Base-by-base conservation (phyloP, 2,888 invertebrate species). In the Vesta saturnalis region DNA sequence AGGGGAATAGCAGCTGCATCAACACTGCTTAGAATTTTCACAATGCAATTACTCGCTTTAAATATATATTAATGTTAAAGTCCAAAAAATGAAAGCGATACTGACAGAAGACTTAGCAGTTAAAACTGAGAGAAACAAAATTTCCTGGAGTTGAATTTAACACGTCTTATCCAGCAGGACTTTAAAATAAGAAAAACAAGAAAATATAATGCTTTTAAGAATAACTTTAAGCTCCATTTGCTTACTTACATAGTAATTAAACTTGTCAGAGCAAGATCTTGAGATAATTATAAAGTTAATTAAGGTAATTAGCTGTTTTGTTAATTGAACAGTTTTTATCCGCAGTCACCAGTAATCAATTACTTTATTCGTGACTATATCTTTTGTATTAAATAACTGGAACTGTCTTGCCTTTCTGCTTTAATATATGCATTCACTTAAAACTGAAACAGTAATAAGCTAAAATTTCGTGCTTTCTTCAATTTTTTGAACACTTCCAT, bases 21-120 rank as follows among this genome's bases (percentile, higher is more conserved):
- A 66, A 68, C 65, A 64, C 35, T 74, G 75, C 77, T 78, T 77
- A 78, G 76, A 77, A 77, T 78, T 76, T 76, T 74, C 76, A 75
- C 76, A 78, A 78, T 77, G 76, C 76, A 78, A 78, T 79, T 78
- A 78, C 77, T 73, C 72, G 68, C 74, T 65, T 56, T 68, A 67
- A 64, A 64, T 64, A 47, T 47, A 23, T 23, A 23, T 23, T 8
- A 23, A 39, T 39, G 39, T 39, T n/a, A 39, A 39, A 6, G 39
- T 12, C 39, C 2, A 39, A 39, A 39, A 39, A 39, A 39, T 39
- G 8, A n/a, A 12, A n/a, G 3, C 39, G n/a, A 1, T 5, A 30
- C 6, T 30, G 10, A 30, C 5, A 30, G 30, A 30, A 30, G 30
- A 10, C 10, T 30, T 30, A 30, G 30, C 30, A n/a, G n/a, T n/a